Evolutionary conservation across 2,888 invertebrate genomes (phyloP).

Genomic region (Drosophila paucipuncta): DNA sequence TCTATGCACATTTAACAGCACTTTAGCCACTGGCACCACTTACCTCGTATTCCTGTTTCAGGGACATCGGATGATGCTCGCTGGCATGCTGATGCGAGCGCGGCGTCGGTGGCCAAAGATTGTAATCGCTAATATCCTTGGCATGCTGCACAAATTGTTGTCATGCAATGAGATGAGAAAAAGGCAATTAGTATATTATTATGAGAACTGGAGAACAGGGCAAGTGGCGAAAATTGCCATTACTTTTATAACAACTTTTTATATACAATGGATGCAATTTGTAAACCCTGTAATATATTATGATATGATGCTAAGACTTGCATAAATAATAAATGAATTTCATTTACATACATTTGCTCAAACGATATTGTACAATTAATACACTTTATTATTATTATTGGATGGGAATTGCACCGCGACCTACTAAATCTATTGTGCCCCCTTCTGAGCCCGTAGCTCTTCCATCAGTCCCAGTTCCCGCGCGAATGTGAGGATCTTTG

Average conservation of each 20-base stretch:
- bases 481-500: too few species aligned
- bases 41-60: conserved; percentile 86
- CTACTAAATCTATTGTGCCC: too few species aligned
- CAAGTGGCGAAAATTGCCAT: neutral
- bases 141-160: conserved; percentile 84
- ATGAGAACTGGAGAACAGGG: neutral
- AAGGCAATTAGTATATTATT: conserved; percentile 14
- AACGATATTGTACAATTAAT: neutral
- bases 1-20: conserved; percentile 60
- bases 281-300: neutral
- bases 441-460: too few species aligned
- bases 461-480: too few species aligned
- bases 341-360: neutral
- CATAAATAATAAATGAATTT: neutral
- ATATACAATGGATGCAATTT: neutral
- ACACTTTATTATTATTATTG: neutral
- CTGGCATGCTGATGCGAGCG: conserved; percentile 83
- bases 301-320: neutral
- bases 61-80: conserved; percentile 82
- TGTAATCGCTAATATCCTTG: conserved; percentile 85
- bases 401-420: too few species aligned
- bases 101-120: conserved; percentile 84
- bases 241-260: neutral
- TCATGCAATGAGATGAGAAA: conserved; percentile 40
- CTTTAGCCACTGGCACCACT: conserved; percentile 36